Evolutionary conservation across 2,797 vertebrate genomes (phyloP), one percentile per base, ranked within the genome.

Genomic region (Coranthus polyacanthus): DNA sequence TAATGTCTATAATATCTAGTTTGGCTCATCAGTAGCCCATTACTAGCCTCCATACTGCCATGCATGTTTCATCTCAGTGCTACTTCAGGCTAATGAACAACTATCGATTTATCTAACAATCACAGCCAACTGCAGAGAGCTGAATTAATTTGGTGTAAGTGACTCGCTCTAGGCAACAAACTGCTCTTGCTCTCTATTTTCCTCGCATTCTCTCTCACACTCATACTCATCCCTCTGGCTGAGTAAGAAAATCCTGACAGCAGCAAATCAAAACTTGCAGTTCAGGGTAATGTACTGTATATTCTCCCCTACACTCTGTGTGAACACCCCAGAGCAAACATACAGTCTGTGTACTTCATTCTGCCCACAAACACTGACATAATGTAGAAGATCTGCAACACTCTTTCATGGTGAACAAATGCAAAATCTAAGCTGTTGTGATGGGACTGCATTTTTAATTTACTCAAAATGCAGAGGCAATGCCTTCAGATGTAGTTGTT

Each of bases 81-180:
- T 75, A 77, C 85, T 88, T 59, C 39, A 62, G 76, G 70, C 80
- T 84, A 87, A 88, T 88, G 80, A 89, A 85, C 78, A 82, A 59
- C 53, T 85, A 90, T 88, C 37, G 78, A 90, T 86, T 86, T 84
- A 79, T 82, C 81, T 50, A 72, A 88, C 82, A 83, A 88, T 88
- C 77, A 70, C 53, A 55, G 49, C 29, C 46, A 45, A 78, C 72
- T 70, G 72, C 75, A 85, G 69, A 85, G 80, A 79, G 63, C 72
- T 64, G 76, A 85, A 88, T 88, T 89, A 55, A 89, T 91, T 88
- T 78, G 61, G 71, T 78, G 65, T 78, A 79, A 89, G 66, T 87
- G 72, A 84, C 73, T 81, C 10, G 5, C 79, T 80, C 61, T 56
- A 72, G 73, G 81, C 71, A 79, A 88, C 61, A 76, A 83, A 78